Conservation (phyloP, 2,888 invertebrate genomes). For the Dicyrtoma fusca region DNA sequence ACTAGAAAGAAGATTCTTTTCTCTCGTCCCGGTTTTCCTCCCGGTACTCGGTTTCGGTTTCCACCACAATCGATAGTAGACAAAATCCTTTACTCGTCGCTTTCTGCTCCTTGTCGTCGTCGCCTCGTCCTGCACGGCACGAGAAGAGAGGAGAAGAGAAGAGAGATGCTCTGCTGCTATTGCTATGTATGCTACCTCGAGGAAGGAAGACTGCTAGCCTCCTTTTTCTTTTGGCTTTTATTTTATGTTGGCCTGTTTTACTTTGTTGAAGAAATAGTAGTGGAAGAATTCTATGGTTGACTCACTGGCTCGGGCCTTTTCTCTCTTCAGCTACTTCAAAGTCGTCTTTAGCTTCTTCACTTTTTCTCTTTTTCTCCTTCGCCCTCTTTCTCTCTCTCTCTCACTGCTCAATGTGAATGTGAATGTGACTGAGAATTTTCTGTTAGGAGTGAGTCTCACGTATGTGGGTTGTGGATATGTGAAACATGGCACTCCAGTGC, state of each 20-base stretch:
- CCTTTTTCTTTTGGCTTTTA: neutral
- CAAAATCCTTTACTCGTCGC: constrained; percentile 29
- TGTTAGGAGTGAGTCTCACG: neutral
- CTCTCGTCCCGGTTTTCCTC: constrained; percentile 41
- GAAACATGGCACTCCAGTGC: no score
- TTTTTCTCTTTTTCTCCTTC: constrained; percentile 19
- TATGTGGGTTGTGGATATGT: neutral
- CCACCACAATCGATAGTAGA: constrained; percentile 35
- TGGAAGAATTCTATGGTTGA: neutral
- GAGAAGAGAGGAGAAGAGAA: no score
- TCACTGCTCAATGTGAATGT: neutral
- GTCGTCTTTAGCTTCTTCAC: neutral
- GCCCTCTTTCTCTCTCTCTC: constrained; percentile 9
- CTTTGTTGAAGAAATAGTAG: neutral
- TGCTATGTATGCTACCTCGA: neutral
- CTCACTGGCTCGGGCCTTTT: neutral
- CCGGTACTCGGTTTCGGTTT: constrained; percentile 41
- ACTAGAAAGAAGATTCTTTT: neutral
- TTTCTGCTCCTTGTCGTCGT: no score
- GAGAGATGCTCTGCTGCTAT: no score
- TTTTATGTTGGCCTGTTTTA: neutral
- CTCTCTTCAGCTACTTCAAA: neutral
- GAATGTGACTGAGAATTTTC: no score
- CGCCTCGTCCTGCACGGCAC: no score
- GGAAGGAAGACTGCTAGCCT: neutral